A percentile compares a stretch with the other conserved stretches of the same genome.
Evolutionary conservation across 2,113 vertebrate genomes (phyloP).

Genomic region (Onychostruthus taczanowskii): DNA sequence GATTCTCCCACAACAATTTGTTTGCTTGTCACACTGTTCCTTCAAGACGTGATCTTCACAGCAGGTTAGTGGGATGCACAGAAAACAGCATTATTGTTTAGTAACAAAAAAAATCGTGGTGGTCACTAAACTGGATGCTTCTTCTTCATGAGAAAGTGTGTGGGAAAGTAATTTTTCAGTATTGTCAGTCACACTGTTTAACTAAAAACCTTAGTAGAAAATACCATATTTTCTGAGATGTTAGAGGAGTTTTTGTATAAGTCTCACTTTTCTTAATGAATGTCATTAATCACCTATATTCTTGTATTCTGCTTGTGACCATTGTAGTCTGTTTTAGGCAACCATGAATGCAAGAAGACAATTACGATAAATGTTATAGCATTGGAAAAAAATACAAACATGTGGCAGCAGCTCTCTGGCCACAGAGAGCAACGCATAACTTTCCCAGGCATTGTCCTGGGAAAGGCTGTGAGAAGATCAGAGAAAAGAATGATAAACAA

Average conservation of each 20-base stretch:
- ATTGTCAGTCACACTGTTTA: not conserved
- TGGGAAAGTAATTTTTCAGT: not conserved
- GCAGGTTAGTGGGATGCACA: not conserved
- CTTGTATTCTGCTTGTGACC: not conserved
- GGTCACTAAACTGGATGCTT: not conserved
- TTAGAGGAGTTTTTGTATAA: not conserved
- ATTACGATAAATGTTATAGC: not conserved
- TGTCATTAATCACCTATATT: not conserved
- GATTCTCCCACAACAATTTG: not conserved
- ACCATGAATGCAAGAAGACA: not conserved
- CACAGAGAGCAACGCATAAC: no score
- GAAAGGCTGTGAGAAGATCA: no score
- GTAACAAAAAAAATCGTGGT: not conserved
- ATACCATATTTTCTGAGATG: not conserved
- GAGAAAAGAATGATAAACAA: no score
- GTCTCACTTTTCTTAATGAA: not conserved
- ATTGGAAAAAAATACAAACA: not conserved
- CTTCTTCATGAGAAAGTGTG: accelerated
- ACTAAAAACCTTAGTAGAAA: not conserved
- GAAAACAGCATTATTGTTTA: not conserved
- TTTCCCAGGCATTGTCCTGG: no score
- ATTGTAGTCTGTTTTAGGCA: not conserved
- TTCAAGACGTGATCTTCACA: not conserved
- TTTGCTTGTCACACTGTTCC: not conserved
- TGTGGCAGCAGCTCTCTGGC: no score